A percentile compares a stretch with the other conserved stretches of the same genome.
Conservation (phyloP, 2,797 vertebrate genomes). For the Crypturellus tataupa region DNA sequence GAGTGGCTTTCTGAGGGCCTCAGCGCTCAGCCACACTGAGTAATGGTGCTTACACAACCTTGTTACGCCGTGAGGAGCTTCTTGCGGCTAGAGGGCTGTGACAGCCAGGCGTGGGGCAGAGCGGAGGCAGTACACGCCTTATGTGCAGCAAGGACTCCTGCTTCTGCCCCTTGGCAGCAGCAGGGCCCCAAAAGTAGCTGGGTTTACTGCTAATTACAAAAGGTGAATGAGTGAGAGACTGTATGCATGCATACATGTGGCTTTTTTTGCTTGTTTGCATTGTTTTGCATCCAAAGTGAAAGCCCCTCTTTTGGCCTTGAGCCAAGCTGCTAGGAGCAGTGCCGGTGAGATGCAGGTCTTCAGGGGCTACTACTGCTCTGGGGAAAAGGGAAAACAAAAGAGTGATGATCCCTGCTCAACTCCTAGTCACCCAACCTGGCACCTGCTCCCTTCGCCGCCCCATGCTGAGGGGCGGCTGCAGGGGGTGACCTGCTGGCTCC, state of each 20-base stretch:
- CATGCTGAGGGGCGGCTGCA: no score
- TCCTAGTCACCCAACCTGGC: neutral
- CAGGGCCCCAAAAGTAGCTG: neutral
- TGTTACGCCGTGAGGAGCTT: fast-evolving
- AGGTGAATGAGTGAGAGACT: no score
- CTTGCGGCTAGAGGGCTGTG: fast-evolving
- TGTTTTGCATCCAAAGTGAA: neutral
- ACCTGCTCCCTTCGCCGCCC: fast-evolving
- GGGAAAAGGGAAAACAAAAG: neutral
- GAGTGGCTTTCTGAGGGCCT: fast-evolving
- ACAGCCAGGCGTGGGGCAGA: fast-evolving
- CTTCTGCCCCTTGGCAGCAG: neutral
- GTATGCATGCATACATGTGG: fast-evolving
- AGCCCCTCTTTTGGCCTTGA: fast-evolving
- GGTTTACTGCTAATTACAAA: neutral
- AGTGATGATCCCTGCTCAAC: neutral
- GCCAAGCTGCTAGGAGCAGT: neutral
- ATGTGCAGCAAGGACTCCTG: neutral
- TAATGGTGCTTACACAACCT: neutral
- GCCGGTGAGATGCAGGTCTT: neutral
- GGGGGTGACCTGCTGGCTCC: no score
- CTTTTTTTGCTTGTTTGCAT: neutral
- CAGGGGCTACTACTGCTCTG: neutral
- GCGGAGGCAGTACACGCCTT: neutral
- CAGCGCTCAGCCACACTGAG: fast-evolving